These are phyloP conservation scores for Drosophila rufa DNA, from an alignment of 1,140 invertebrate species.

Conservation along the genomic window DNA sequence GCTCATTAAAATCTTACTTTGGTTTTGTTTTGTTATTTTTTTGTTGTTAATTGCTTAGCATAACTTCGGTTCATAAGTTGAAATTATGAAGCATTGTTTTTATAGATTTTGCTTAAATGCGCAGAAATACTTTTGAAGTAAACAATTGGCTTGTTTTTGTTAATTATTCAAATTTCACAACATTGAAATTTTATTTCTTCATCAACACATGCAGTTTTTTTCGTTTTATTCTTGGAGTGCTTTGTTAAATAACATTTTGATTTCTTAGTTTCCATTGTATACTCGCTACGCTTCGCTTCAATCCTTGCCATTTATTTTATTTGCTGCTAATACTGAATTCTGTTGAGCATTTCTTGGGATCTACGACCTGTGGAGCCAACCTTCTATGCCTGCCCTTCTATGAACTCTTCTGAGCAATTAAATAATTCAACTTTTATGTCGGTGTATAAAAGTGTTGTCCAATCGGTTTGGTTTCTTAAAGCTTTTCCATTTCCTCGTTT, in stretches of 20 bases:
- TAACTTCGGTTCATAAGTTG: conserved; percentile 48
- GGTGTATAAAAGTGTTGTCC: conserved; percentile 62
- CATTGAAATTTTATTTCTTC: conserved; percentile 65
- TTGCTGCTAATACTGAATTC: conserved; percentile 33
- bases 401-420: conserved; percentile 45
- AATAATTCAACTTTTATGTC: conserved; percentile 27
- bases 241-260: conserved; percentile 60
- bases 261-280: conserved; percentile 42
- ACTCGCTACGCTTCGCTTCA: conserved; percentile 13
- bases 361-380: conserved; percentile 38
- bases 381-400: conserved; percentile 12
- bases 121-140: conserved; percentile 82
- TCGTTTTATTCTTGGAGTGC: conserved; percentile 41
- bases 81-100: conserved; percentile 44
- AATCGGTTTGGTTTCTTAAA: conserved; percentile 76
- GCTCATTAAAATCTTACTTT: conserved; percentile 47
- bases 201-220: conserved; percentile 58
- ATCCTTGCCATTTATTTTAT: conserved; percentile 2
- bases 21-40: conserved; percentile 34
- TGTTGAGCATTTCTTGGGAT: conserved; percentile 42
- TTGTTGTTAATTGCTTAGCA: conserved; percentile 45
- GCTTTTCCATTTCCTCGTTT: conserved; percentile 76
- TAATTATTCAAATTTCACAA: conserved; percentile 54
- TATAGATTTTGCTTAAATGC: conserved; percentile 76
- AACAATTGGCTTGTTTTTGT: conserved; percentile 63